These are phyloP conservation scores for Monochamus saltuarius DNA, from an alignment of 1,140 invertebrate genomes.

Conservation along the genomic window DNA sequence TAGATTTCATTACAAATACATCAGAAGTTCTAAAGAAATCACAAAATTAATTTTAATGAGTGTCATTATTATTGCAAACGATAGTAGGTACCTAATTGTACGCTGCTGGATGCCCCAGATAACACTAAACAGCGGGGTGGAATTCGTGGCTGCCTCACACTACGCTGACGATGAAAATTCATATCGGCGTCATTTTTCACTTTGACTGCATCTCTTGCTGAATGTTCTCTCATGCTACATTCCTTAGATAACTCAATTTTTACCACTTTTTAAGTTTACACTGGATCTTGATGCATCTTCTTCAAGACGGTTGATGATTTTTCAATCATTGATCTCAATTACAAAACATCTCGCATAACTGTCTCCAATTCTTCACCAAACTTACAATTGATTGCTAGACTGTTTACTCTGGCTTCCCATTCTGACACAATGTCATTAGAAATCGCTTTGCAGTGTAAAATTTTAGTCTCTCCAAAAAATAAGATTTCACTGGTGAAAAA, in stretches of 20 bases:
- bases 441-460: constrained; percentile 2
- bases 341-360: constrained; percentile 20
- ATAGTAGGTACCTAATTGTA: too few relatives aligned
- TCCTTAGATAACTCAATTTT: constrained; percentile 21
- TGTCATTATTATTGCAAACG: too few relatives aligned
- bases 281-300: constrained; percentile 16
- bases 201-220: constrained; percentile 1
- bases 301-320: constrained; percentile 19
- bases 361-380: constrained; percentile 11
- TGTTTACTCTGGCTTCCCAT: constrained; percentile 19
- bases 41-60: too few relatives aligned
- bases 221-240: constrained; percentile 12
- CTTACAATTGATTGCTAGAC: constrained; percentile 13
- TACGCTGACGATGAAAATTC: too few relatives aligned
- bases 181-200: too few relatives aligned
- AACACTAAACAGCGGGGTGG: background rate
- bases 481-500: too few relatives aligned
- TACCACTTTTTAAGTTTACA: constrained; percentile 7
- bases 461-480: too few relatives aligned
- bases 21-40: too few relatives aligned
- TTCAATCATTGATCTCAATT: constrained; percentile 15
- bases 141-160: background rate
- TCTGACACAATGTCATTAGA: constrained; percentile 12
- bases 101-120: background rate
- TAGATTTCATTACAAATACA: too few relatives aligned